phyloP scores from a whole-genome alignment of 2,888 invertebrate genomes.

The Morpho achilles region DNA sequence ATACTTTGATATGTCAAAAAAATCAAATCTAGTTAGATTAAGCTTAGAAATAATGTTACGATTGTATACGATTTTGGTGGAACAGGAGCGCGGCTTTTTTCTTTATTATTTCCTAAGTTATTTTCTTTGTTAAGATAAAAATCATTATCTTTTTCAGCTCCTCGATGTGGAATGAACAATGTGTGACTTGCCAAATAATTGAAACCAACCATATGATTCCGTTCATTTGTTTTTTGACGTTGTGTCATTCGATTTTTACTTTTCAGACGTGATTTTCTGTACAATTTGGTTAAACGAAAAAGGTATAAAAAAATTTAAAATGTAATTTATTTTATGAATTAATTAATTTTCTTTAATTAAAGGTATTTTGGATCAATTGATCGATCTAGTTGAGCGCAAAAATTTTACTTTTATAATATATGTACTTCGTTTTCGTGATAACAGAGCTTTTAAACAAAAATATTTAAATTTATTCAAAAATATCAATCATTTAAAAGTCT shows the following conservation, averaged over 20 bases:
- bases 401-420: no score
- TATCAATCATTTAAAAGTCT: no score
- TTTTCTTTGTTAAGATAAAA: constrained; percentile 46
- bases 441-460: no score
- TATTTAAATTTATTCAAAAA: no score
- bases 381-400: no score
- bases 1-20: constrained; percentile 48
- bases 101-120: constrained; percentile 56
- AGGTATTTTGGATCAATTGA: no score
- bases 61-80: constrained; percentile 47
- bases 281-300: constrained; percentile 4
- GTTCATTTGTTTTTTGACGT: constrained; percentile 70
- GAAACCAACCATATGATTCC: constrained; percentile 72
- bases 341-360: no score
- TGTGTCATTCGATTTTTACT: constrained; percentile 54
- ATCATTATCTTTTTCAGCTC: constrained; percentile 53
- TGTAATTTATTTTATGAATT: no score
- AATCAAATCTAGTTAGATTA: constrained; percentile 33
- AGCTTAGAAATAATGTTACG: constrained; percentile 29
- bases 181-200: constrained; percentile 70
- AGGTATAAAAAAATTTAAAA: background rate
- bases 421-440: no score
- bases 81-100: constrained; percentile 39
- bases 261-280: constrained; percentile 33
- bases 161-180: constrained; percentile 57